phyloP scores from a whole-genome alignment of 2,797 vertebrate genomes.

The Hypotaenidia philippensis region DNA sequence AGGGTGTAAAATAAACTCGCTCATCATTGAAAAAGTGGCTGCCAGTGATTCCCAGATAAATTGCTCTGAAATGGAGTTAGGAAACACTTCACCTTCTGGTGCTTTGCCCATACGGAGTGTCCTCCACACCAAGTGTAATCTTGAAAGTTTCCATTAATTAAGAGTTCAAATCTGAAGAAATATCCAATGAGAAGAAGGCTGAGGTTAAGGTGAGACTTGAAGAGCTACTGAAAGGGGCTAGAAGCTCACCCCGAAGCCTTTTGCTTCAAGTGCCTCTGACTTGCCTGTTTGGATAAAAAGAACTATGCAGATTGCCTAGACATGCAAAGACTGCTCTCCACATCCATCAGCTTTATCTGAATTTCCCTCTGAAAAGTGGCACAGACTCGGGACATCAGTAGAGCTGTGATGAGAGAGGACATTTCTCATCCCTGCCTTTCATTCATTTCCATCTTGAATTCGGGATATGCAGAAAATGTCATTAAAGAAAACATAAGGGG shows the following conservation, averaged over 20 bases:
- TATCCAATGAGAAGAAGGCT: background rate
- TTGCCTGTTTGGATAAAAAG: slow-evolving; percentile 8
- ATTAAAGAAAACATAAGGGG: background rate
- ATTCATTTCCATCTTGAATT: background rate
- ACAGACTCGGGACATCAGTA: background rate
- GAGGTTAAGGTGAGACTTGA: slow-evolving; percentile 9
- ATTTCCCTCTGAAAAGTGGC: background rate
- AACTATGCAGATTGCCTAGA: slow-evolving; percentile 44
- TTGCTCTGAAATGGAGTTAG: background rate
- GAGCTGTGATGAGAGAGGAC: background rate
- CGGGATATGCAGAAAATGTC: background rate
- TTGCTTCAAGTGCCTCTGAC: background rate
- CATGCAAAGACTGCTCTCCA: background rate
- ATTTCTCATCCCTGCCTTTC: background rate
- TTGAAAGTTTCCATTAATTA: slow-evolving; percentile 14
- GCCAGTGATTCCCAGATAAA: background rate
- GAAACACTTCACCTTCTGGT: slow-evolving; percentile 4
- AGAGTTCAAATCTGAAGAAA: background rate
- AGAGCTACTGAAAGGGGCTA: slow-evolving; percentile 28
- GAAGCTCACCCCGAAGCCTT: background rate
- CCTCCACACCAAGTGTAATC: background rate
- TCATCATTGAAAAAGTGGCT: background rate
- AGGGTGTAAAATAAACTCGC: background rate
- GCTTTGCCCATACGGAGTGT: background rate
- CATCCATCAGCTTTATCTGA: slow-evolving; percentile 1